Base-by-base conservation (phyloP, 2,888 invertebrate genomes). In the Protonemura montana region DNA sequence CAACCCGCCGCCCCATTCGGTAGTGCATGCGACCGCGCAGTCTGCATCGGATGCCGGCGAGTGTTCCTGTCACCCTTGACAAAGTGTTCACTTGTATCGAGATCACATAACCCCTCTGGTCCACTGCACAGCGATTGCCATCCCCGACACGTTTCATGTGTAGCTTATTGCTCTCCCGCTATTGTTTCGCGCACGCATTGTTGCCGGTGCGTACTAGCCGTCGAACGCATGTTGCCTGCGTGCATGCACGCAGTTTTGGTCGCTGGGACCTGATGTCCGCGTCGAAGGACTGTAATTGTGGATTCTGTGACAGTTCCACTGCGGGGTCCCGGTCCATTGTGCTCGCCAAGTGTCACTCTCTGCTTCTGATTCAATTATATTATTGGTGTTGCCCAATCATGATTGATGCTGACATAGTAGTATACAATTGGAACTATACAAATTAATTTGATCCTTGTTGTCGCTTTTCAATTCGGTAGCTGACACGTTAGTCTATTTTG, bases 91-190 rank as follows among this genome's bases (percentile, higher is more conserved):
- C 41, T 30, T 82, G 82, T 82, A 82, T 82, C 82, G 82, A 82
- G 82, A 35, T 82, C 25, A n/a, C 30, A 30, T 29, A 29, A 81
- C 27, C 29, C 59, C 59, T n/a, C 30, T 21, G n/a, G 16, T 10
- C 35, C 27, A 29, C 6, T 1, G 21, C 30, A 35, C 21, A n/a
- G 82, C 35, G 3, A n/a, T 41, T 42, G 26, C 26, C 41, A 82
- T 82, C 82, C 41, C 41, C 82, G 35, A 82, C 82, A 82, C 82
- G 82, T 41, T 25, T 82, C 82, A 82, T 82, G 82, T 82, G 82
- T 82, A 82, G 82, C 82, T 82, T 82, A 82, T 82, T 82, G 82
- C 41, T 41, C 26, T 27, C 1, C 78, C 25, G 26, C 78, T 27
- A 78, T 78, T 78, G 78, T 78, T 78, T 59, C 59, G 59, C 59